phyloP scores from a whole-genome alignment of 2,113 vertebrate genomes.

The Pan troglodytes region NHGRI_mPanTro3-v2.1_pri NC_086015.1:28690501-28691000 shows the following conservation, averaged over 20 bases:
- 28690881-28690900: background rate
- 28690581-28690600: background rate
- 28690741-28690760: background rate
- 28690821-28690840: background rate
- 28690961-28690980: background rate
- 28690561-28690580: background rate
- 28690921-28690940: background rate
- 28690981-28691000: background rate
- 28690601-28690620: background rate
- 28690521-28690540: background rate
- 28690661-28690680: background rate
- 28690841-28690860: slow-evolving; percentile 11
- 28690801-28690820: slow-evolving; percentile 22
- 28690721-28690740: background rate
- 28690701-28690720: background rate
- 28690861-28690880: background rate
- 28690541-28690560: background rate
- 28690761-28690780: background rate
- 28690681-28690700: background rate
- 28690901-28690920: background rate
- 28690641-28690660: background rate
- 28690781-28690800: background rate
- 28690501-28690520: background rate
- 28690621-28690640: background rate
- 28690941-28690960: background rate